Base-by-base conservation (phyloP, 1,140 invertebrate species). In the Apis dorsata region DNA sequence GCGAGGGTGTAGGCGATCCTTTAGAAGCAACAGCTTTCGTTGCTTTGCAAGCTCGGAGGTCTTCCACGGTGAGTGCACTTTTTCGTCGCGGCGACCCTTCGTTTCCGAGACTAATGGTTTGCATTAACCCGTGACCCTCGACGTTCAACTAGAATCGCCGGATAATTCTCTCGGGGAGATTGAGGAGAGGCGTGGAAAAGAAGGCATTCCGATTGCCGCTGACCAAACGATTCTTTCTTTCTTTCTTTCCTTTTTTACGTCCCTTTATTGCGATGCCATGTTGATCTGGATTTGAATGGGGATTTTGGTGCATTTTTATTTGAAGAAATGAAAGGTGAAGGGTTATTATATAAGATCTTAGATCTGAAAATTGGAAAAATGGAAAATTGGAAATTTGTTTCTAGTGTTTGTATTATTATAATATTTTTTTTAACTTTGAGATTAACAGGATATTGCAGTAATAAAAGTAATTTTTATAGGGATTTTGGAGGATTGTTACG, bases 51-150 rank as follows among this genome's bases (percentile, higher is more conserved):
- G 60, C 21, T 28, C 21, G 21, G 70, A 66, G 49, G 34, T 53
- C 49, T 60, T 24, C 73, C 28, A 24, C 53, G 21, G 66, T 72
- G 83, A 80, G 82, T 87, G 82, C 85, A 75, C 63, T 87, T 85
- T 87, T 89, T 87, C 85, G 82, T 86, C 80, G 83, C 71, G 66
- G 74, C 81, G 83, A 87, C 83, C 86, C 78, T 79, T 85, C 79
- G 84, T 87, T 87, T 65, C 85, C 72, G 85, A 88, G 86, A 89
- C 87, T 90, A 90, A 90, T 90, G 88, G 88, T 88, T 89, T 88
- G 86, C 86, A 89, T 90, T 90, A 88, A 90, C 88, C 86, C 83
- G 51, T 88, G 78, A 72, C 81, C 85, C 34, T 44, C 59, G 68
- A 60, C 65, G 80, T 72, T 70, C 65, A 78, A 74, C 83, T 66